Evolutionary conservation across 2,888 invertebrate species (phyloP), one percentile per base, ranked within the genome.

Genomic region (Dusona sp.): DNA sequence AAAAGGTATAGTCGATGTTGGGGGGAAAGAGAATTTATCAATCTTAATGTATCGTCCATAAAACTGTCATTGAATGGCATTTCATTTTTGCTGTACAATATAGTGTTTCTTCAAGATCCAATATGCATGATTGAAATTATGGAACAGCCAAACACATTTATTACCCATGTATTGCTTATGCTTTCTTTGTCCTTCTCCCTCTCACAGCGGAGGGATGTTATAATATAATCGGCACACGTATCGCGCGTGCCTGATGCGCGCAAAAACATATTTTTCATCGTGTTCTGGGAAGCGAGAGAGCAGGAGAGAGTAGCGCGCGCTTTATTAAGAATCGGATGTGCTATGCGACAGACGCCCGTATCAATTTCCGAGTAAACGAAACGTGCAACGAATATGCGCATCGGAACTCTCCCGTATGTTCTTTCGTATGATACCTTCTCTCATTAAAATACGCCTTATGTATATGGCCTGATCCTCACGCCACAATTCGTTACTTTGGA

Each of bases 141-240:
- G 61, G 29, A 61, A 61, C n/a, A 22, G 16, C n/a, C 67, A 38
- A 36, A 67, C n/a, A n/a, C 67, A 36, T 38, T 67, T 67, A 25
- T 70, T 38, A n/a, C 22, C 38, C 67, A n/a, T 61, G 61, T 61
- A 61, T 29, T 29, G 57, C 25, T 57, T 57, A 61, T 61, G 61
- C 61, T 61, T 61, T 61, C 61, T 61, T 16, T 29, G 29, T 61
- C 61, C 45, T 54, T 51, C 64, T 70, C 61, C 61, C 38, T 36
- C 75, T 25, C 42, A 29, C 64, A 9, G 42, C 16, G n/a, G 42
- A 61, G 29, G 54, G 33, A 67, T 70, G 85, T 89, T 91, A 92
- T 93, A 92, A 93, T 91, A 91, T 91, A 93, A 93, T 93, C 93
- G 92, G 91, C 90, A 93, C 93, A 93, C 93, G 93, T 93, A 92